These are phyloP conservation scores for Dinoponera quadriceps DNA, from an alignment of 1,140 invertebrate genomes.

Conservation along the genomic window DNA sequence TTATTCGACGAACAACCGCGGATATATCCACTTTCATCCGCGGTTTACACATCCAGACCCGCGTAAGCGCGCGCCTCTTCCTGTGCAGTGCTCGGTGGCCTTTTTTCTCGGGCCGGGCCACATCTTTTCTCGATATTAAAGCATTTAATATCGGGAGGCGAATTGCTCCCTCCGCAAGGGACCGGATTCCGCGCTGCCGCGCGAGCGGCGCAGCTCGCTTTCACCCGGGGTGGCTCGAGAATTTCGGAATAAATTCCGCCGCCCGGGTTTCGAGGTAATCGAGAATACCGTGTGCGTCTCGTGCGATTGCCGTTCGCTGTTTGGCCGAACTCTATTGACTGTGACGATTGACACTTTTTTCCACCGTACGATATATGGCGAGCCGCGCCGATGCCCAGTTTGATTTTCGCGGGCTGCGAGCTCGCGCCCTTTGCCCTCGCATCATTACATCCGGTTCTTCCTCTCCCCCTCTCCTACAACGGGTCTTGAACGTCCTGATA, in stretches of 20 bases:
- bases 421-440: too few relatives aligned
- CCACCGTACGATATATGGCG: not conserved
- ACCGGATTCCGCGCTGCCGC: conserved; percentile 27
- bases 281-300: not conserved
- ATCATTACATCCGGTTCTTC: too few relatives aligned
- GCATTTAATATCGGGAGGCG: conserved; percentile 68
- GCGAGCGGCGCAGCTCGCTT: not conserved
- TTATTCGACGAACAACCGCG: conserved; percentile 66
- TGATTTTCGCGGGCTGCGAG: not conserved
- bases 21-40: conserved; percentile 72
- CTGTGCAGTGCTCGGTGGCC: conserved; percentile 1
- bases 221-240: not conserved
- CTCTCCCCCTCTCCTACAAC: too few relatives aligned
- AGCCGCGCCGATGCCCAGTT: not conserved
- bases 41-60: conserved; percentile 61
- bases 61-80: not conserved
- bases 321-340: conserved; percentile 7
- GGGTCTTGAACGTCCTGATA: too few relatives aligned
- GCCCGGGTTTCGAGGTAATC: conserved; percentile 3
- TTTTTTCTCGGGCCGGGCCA: conserved; percentile 8
- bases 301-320: conserved; percentile 26
- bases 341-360: conserved; percentile 5
- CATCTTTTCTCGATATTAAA: conserved; percentile 70
- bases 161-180: conserved; percentile 53
- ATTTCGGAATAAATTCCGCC: not conserved